Evolutionary conservation across 92 coral and sea anemone genomes (phyloP), one percentile per base, ranked within the genome.

Genomic region (Virgularia gustaviana): DNA sequence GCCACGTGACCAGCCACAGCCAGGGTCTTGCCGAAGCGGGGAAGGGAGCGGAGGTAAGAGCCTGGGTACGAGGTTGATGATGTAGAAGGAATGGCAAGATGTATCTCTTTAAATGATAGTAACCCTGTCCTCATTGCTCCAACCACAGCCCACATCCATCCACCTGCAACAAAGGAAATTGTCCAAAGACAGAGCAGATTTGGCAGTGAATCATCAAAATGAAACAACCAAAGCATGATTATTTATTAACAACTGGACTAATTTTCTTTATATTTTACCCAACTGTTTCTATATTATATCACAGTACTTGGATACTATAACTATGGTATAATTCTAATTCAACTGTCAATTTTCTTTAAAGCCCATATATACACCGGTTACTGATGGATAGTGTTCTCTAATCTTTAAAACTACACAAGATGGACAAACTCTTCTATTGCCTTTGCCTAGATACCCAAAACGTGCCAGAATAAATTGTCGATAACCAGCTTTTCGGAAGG

Each of bases 401-500:
- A 55, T 55, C 13, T 55, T 55, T 55, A 19, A 55, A 55, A 55
- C 62, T 37, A 55, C 62, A 19, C 62, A 55, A 20, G 55, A 47
- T 54, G 60, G 60, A 54, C 60, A 54, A 54, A 54, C 22, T 54
- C 60, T 33, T 55, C 62, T 55, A 27, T 55, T 55, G 18, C 62
- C 62, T 55, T 55, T 55, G 32, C 62, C 62, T 27, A 76, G 30
- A 63, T 49, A 60, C 6, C 75, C 75, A 52, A 63, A 49, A 9
- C 71, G 32, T 0, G 57, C 75, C 8, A 76, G 45, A 15, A 76
- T 76, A 27, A 62, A 63, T 30, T 76, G 75, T 37, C 75, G 43
- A 18, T 63, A 63, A 22, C 49, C 75, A 9, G 84, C 88, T 47
- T 79, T 83, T 41, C 84, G 43, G 32, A 83, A 78, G 4, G 79